Conservation (phyloP, 1,140 invertebrate genomes). For the Orussus abietinus region DNA sequence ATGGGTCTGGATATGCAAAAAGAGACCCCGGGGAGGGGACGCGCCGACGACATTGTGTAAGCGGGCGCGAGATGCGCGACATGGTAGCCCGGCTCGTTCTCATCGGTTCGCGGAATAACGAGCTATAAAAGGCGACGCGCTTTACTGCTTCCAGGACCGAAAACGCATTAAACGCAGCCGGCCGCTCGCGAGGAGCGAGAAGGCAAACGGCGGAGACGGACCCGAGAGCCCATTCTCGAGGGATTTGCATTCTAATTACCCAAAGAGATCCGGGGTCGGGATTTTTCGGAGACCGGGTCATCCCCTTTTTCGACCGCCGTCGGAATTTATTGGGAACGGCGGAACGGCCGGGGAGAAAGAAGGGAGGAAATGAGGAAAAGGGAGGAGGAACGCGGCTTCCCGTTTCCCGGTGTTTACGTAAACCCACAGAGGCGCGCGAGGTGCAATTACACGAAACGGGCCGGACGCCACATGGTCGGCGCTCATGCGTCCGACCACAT, state of each 20-base stretch:
- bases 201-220: not conserved
- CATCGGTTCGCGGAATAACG: slow-evolving; percentile 32
- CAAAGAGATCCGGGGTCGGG: slow-evolving; percentile 5
- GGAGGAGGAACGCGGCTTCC: too few relatives aligned
- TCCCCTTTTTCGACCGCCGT: slow-evolving; percentile 1
- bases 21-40: too few relatives aligned
- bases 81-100: slow-evolving; percentile 21
- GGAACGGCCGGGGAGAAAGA: too few relatives aligned
- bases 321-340: too few relatives aligned
- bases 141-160: slow-evolving; percentile 29
- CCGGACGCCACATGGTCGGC: slow-evolving; percentile 33
- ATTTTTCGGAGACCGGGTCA: slow-evolving; percentile 10
- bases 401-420: too few relatives aligned
- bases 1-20: too few relatives aligned
- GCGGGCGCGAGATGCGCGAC: slow-evolving; percentile 14
- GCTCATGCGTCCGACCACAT: slow-evolving; percentile 29
- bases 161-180: slow-evolving; percentile 22
- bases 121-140: slow-evolving; percentile 31
- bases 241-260: slow-evolving; percentile 45
- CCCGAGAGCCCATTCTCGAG: slow-evolving; percentile 1
- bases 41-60: slow-evolving; percentile 9
- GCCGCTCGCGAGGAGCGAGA: slow-evolving; percentile 6
- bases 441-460: slow-evolving; percentile 42
- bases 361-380: too few relatives aligned
- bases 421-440: slow-evolving; percentile 43